Percentiles rank a stretch among this genome's conserved stretches.
These are phyloP conservation scores for Athrips mouffetella DNA, from an alignment of 2,888 invertebrate species.

Conservation along the genomic window DNA sequence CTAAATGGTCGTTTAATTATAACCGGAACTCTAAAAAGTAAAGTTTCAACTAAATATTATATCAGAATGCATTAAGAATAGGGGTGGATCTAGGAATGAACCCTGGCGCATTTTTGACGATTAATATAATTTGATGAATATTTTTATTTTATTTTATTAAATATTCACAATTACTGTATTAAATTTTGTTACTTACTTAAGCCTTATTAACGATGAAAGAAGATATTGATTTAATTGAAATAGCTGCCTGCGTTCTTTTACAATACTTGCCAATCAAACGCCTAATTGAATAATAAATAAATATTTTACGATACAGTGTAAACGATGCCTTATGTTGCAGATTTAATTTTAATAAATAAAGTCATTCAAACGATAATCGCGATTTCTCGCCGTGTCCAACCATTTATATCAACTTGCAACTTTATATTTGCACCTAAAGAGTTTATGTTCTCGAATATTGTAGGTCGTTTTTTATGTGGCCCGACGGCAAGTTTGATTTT, in stretches of 20 bases:
- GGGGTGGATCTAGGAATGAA: neutral
- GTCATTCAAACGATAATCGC: slow-evolving; percentile 50
- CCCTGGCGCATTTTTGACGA: neutral
- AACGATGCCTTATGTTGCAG: slow-evolving; percentile 32
- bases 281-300: neutral
- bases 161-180: neutral
- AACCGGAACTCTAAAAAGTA: neutral
- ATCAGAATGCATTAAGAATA: neutral
- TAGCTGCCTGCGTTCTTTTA: too few relatives aligned
- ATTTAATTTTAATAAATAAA: slow-evolving; percentile 55
- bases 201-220: too few relatives aligned
- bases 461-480: slow-evolving; percentile 15
- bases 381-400: slow-evolving; percentile 34
- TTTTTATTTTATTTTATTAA: neutral
- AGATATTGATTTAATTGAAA: too few relatives aligned
- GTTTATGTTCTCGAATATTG: slow-evolving; percentile 8
- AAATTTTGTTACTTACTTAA: too few relatives aligned
- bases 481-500: slow-evolving; percentile 6
- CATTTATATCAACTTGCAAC: slow-evolving; percentile 32
- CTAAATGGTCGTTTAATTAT: slow-evolving; percentile 1
- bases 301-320: slow-evolving; percentile 28
- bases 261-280: too few relatives aligned
- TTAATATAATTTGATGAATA: neutral
- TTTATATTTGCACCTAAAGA: slow-evolving; percentile 10
- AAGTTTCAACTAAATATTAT: neutral